Evolutionary conservation across 2,888 invertebrate genomes (phyloP), one percentile per base, ranked within the genome.

Genomic region (Poecilus cupreus): DNA sequence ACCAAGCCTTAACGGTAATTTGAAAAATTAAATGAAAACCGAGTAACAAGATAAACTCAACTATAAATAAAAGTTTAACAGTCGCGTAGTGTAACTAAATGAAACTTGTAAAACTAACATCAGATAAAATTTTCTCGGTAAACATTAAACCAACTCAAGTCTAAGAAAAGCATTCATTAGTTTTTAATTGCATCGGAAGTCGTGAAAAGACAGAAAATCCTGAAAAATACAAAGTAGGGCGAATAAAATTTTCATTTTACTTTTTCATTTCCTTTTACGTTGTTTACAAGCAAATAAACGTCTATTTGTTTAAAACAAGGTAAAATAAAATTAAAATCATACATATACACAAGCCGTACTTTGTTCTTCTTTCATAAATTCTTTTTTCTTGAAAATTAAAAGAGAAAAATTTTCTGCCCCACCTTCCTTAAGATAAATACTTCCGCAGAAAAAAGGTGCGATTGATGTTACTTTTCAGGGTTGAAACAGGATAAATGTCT

Each of bases 111-210:
- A 26, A 60, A 60, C 60, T 60, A 54, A 60, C 26, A 51, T 60
- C 26, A 24, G 26, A 60, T 60, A 60, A 60, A 60, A 60, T 60
- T 22, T 60, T 54, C 54, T 54, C 16, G 26, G 60, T 26, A 60
- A 60, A 60, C 60, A 60, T 22, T 60, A 26, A 60, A 60, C 22
- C 26, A 60, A 26, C 60, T 51, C 18, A 51, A 51, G 60, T 22
- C 24, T 60, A 24, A 60, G 60, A 60, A 54, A 60, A 60, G 60
- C 60, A 24, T 60, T 60, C 60, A 60, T 60, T 60, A 60, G 60
- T 60, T 60, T 60, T 60, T 60, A 60, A 60, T 60, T 60, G 16
- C 60, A 60, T 24, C 60, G 60, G 60, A 60, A 60, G 60, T 60
- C 16, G 60, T 26, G 51, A 60, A 24, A 26, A 60, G 6, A 1